Conservation (phyloP, 2,797 vertebrate species). For the Pitangus sulphuratus region DNA sequence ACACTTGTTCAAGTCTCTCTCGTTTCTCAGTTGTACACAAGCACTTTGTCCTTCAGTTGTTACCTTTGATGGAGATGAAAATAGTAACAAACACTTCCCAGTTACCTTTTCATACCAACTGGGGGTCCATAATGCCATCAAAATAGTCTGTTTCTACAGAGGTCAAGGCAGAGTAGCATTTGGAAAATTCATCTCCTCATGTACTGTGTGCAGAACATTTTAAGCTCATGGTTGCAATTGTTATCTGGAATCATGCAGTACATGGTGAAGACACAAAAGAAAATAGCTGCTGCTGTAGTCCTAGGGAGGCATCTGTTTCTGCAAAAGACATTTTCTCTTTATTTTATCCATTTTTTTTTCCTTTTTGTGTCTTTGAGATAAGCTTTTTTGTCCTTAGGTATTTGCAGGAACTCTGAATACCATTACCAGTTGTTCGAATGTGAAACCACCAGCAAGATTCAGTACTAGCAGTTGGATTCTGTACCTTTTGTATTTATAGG, state of each 20-base stretch:
- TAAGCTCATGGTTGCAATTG: neutral
- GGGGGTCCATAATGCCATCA: neutral
- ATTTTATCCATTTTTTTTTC: neutral
- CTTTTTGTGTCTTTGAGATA: neutral
- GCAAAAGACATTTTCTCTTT: neutral
- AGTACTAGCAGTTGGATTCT: neutral
- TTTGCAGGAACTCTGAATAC: neutral
- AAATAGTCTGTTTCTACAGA: neutral
- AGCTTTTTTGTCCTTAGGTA: neutral
- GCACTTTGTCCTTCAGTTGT: neutral
- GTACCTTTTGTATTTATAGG: neutral
- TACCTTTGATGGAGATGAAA: neutral
- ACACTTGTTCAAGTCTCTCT: neutral
- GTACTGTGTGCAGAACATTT: neutral
- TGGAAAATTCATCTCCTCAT: neutral
- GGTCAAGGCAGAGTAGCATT: neutral
- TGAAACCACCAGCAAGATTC: neutral
- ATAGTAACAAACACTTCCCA: neutral
- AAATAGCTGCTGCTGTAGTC: neutral
- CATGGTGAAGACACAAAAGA: neutral
- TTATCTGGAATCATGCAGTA: rapidly evolving
- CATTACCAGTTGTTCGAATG: neutral
- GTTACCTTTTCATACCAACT: neutral
- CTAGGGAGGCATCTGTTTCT: neutral
- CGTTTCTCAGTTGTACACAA: neutral